Evolutionary conservation across 2,888 invertebrate genomes (phyloP).

Genomic region (Drosophila greeni): DNA sequence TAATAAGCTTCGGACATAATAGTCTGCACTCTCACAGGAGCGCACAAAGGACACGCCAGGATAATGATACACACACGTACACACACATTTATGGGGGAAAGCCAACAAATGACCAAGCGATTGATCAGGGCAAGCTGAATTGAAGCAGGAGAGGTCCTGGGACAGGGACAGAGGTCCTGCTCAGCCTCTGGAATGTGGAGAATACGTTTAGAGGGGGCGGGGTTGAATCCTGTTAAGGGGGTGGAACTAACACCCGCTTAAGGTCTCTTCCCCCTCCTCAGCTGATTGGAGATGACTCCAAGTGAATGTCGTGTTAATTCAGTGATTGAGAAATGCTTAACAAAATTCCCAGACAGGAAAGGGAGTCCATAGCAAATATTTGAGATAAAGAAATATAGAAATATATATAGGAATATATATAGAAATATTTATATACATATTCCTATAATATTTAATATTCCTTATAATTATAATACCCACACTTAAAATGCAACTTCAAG

Average conservation of each 20-base stretch:
- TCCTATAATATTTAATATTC: no score
- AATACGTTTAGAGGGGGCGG: neutral
- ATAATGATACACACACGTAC: slow-evolving; percentile 2
- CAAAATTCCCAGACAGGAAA: slow-evolving; percentile 4
- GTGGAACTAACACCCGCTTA: neutral
- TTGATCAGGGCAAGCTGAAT: slow-evolving; percentile 49
- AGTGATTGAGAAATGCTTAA: slow-evolving; percentile 11
- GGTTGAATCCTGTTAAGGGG: neutral
- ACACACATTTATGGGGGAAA: slow-evolving; percentile 15
- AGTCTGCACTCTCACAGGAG: slow-evolving; percentile 21
- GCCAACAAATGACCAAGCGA: slow-evolving; percentile 57
- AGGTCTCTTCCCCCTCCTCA: neutral
- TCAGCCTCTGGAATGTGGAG: slow-evolving; percentile 3
- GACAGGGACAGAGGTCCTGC: no score
- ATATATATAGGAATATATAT: no score
- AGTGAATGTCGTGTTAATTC: slow-evolving; percentile 20
- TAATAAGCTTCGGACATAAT: slow-evolving; percentile 58
- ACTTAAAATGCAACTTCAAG: neutral
- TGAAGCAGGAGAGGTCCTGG: no score
- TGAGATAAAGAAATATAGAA: no score
- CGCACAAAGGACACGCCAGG: slow-evolving; percentile 5
- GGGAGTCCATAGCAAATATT: neutral
- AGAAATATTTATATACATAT: no score
- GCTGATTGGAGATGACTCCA: slow-evolving; percentile 12
- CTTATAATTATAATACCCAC: no score